Base-by-base conservation (phyloP, 2,797 vertebrate species). In the Miichthys miiuy region DNA sequence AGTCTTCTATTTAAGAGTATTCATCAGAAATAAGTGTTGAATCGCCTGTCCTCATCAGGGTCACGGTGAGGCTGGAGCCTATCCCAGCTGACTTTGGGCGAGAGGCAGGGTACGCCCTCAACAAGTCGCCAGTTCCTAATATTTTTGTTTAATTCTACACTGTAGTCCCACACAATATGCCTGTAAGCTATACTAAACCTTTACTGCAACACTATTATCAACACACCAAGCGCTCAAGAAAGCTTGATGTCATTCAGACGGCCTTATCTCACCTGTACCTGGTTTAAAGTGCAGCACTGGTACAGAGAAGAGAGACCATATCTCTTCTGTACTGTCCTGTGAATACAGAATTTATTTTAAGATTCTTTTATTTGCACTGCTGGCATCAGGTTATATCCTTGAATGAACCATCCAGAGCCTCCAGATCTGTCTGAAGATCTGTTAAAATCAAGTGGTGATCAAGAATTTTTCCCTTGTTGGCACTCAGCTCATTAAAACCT, bases 221-320 rank as follows among this genome's bases (percentile, higher is more conserved):
- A 16, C 44, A 20, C 27, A 30, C 38, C 2, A 38, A 38, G 0
- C 41, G 34, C 0, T 0, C 46, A 2, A 63, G 21, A 44, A n/a
- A 41, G 25, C 52, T n/a, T 1, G 0, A 18, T 20, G 34, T 23
- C 7, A 61, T 21, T 42, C 38, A 60, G 21, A 50, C 13, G 21
- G 17, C 46, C 50, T 47, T 23, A 38, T 51, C 27, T 51, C 11
- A 30, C 65, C 41, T 58, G 65, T 5, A 30, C 52, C 42, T 44
- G 48, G 47, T 46, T 41, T 5, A 73, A 68, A 34, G 46, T 34
- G 30, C 72, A 68, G 30, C 47, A 9, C 10, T 66, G 38, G 17
- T 54, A 58, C 23, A 9, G 60, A 55, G 42, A 51, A 48, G 20
- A 47, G 38, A 58, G 17, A 54, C 10, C 23, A 23, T 11, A 20